A percentile compares a stretch with the other conserved stretches of the same genome.
Evolutionary conservation across 2,888 invertebrate genomes (phyloP).

Genomic region (Eucera pruinosa): DNA sequence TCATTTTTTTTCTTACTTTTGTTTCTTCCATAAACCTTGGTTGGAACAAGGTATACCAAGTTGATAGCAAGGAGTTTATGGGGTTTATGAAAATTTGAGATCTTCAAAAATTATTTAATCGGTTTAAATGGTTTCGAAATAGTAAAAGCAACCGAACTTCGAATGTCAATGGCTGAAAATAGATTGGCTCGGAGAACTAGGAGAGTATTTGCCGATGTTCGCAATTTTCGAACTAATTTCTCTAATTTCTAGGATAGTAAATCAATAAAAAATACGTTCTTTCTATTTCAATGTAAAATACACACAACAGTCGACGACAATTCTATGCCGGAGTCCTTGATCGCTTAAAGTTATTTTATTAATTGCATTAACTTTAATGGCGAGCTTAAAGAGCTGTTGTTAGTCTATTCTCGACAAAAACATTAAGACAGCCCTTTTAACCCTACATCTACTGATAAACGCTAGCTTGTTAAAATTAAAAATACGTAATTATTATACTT

Average conservation of each 20-base stretch:
- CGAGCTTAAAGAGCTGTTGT: constrained; percentile 27
- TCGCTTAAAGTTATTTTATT: constrained; percentile 30
- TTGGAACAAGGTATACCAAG: constrained; percentile 35
- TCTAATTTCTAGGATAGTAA: constrained; percentile 45
- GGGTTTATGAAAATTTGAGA: constrained; percentile 59
- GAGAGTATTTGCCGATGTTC: constrained; percentile 72
- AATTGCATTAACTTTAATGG: constrained; percentile 18
- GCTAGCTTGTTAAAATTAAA: constrained; percentile 64
- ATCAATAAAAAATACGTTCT: constrained; percentile 63
- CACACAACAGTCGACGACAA: constrained; percentile 23
- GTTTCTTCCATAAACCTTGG: constrained; percentile 39
- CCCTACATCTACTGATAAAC: constrained; percentile 56
- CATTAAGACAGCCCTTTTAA: constrained; percentile 37
- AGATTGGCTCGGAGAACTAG: constrained; percentile 65
- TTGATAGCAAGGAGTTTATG: constrained; percentile 59
- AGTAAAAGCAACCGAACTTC: constrained; percentile 63
- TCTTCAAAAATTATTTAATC: constrained; percentile 56
- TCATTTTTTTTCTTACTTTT: constrained; percentile 49
- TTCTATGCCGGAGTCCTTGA: constrained; percentile 26
- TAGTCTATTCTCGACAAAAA: constrained; percentile 21
- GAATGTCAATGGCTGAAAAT: constrained; percentile 68
- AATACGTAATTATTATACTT: constrained; percentile 64
- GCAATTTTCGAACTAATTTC: constrained; percentile 60
- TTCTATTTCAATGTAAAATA: constrained; percentile 46
- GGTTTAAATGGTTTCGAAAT: constrained; percentile 51